Base-by-base conservation (phyloP, 2,888 invertebrate genomes). In the Pachycephus smyrnensis region DNA sequence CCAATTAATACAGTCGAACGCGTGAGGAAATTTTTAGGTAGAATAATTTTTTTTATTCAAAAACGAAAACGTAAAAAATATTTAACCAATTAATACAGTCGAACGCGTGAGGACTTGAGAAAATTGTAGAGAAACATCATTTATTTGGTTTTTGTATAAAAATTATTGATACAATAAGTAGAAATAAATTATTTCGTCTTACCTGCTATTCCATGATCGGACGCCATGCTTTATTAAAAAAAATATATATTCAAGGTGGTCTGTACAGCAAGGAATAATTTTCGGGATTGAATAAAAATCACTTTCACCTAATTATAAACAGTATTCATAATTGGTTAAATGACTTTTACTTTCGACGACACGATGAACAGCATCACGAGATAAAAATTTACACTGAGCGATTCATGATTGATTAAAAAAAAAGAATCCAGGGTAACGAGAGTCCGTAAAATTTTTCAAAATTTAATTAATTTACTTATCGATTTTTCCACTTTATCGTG, bases 141-240 rank as follows among this genome's bases (percentile, higher is more conserved):
- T n/a, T n/a, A n/a, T n/a, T n/a, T n/a, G n/a, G 15, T 40, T 55
- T 23, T 9, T 9, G 23, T 6, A 55, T 3, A 71, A 23, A 30
- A 71, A 71, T 71, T 11, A 0, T 11, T 31, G 6, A 9, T 0
- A n/a, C n/a, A n/a, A n/a, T n/a, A n/a, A n/a, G 11, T 71, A 71
- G 3, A 71, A 31, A 69, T 3, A 69, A 69, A 32, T 71, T 55
- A 55, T 23, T 55, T 55, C 9, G 12, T 32, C 71, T 78, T 73
- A 78, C 78, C 78, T 78, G 76, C 31, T 23, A 78, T 76, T 55
- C 73, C 78, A 76, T 76, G 12, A n/a, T 71, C 12, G 12, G 15
- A 30, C 36, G 12, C 73, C 33, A 33, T 33, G 1, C 4, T 33
- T 33, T 33, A 33, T 4, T 33, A 23, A 55, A 55, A 23, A 40